A percentile compares a stretch with the other conserved stretches of the same genome.
These are phyloP conservation scores for Dallia pectoralis DNA, from an alignment of 2,797 vertebrate genomes.

Conservation along the genomic window DNA sequence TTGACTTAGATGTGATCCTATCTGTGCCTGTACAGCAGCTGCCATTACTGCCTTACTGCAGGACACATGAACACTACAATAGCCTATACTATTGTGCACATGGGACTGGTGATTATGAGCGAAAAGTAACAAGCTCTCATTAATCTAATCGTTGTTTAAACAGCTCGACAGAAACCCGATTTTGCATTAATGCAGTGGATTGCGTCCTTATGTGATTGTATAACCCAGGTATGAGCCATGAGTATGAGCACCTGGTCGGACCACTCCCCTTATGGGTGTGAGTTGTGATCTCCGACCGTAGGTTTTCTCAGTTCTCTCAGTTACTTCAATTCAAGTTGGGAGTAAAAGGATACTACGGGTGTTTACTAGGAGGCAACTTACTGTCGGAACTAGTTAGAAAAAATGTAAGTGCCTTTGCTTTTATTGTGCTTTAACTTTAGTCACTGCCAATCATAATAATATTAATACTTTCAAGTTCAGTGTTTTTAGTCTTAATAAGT, in stretches of 20 bases:
- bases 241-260: not conserved
- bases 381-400: slow-evolving; percentile 13
- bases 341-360: slow-evolving; percentile 18
- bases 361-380: slow-evolving; percentile 27
- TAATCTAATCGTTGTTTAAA: slow-evolving; percentile 59
- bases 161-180: slow-evolving; percentile 50
- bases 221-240: slow-evolving; percentile 1
- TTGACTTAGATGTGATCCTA: no score
- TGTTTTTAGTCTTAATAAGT: not conserved
- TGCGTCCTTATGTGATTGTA: not conserved
- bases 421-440: not conserved
- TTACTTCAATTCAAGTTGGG: slow-evolving; percentile 29
- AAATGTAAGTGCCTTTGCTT: slow-evolving; percentile 53
- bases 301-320: slow-evolving; percentile 30
- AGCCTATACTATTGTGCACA: not conserved
- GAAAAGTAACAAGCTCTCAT: slow-evolving; percentile 30
- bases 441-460: not conserved
- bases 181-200: slow-evolving; percentile 40
- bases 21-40: no score
- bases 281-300: slow-evolving; percentile 42
- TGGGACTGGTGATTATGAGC: no score
- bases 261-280: slow-evolving; percentile 63
- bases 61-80: not conserved
- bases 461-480: not conserved
- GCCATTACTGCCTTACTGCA: no score